A percentile compares a stretch with the other conserved stretches of the same genome.
Conservation (phyloP, 2,797 vertebrate genomes). For the Myripristis murdjan region DNA sequence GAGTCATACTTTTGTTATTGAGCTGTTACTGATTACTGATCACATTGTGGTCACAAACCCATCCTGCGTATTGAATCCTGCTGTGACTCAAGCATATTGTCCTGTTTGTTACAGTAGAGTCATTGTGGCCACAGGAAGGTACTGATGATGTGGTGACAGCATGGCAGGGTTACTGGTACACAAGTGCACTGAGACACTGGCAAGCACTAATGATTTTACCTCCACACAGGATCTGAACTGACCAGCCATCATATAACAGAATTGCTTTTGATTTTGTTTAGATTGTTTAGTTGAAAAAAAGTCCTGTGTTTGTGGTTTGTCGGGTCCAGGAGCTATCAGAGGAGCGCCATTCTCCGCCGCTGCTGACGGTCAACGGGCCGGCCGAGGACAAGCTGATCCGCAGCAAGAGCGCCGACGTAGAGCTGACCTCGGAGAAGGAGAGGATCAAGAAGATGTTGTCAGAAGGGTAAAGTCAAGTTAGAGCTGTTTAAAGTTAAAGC, state of each 20-base stretch:
- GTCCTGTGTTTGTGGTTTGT: slow-evolving; percentile 19
- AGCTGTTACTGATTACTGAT: too few species aligned
- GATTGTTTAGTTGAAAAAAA: background rate
- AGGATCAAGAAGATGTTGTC: slow-evolving; percentile 96
- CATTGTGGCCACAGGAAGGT: too few species aligned
- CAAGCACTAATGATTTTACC: too few species aligned
- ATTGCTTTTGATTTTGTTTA: background rate
- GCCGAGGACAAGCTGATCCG: slow-evolving; percentile 94
- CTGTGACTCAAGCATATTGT: too few species aligned
- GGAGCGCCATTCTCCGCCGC: slow-evolving; percentile 83
- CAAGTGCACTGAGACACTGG: too few species aligned
- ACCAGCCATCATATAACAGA: background rate
- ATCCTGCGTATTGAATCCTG: too few species aligned
- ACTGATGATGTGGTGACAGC: too few species aligned
- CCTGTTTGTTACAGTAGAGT: too few species aligned
- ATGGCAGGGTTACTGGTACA: too few species aligned
- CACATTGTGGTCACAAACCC: too few species aligned
- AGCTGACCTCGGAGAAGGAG: slow-evolving; percentile 90
- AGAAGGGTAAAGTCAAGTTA: slow-evolving; percentile 88
- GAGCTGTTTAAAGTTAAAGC: too few species aligned
- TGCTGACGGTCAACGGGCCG: slow-evolving; percentile 89
- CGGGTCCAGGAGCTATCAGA: slow-evolving; percentile 79
- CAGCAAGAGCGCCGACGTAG: slow-evolving; percentile 93
- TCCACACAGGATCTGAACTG: background rate
- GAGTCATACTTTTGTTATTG: too few species aligned